Base-by-base conservation (phyloP, 2,888 invertebrate species). In the Erebia epiphron region DNA sequence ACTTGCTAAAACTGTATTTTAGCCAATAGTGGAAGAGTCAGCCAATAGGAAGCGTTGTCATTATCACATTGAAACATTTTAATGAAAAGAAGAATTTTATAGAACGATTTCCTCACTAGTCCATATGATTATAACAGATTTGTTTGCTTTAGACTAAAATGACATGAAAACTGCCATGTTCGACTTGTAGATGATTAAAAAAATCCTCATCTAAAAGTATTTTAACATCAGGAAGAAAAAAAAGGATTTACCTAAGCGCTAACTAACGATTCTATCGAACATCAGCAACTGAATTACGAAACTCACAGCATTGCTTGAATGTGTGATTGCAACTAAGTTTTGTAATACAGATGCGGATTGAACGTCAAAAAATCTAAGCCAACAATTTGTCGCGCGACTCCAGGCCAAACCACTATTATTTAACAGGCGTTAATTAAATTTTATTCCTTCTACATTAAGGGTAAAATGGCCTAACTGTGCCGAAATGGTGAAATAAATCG, bases 211-310 rank as follows among this genome's bases (percentile, higher is more conserved):
- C 62, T 62, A 49, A 62, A 62, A 49, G 62, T 62, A 49, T 13
- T 54, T 52, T 41, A 66, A 56, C 66, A 43, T 57, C 66, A 66
- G 35, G 66, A 65, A 41, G 65, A 66, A 57, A 66, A 66, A 66
- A 65, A 41, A 0, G 35, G 7, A 8, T 66, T 66, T 66, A 66
- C n/a, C 56, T 66, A 66, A 66, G 57, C 57, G 65, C 56, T 66
- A 46, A 66, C 57, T 66, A 54, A 46, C 56, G 9, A 56, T 43
- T 56, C 43, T 66, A 57, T 57, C 21, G 64, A 35, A 64, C 54
- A 46, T 49, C 46, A 11, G 46, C 46, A 62, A 13, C 46, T 14
- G 13, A 14, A 61, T 49, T 62, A 62, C 62, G 49, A 21, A 62
- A 49, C 61, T 21, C 14, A 46, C 1, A 1, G 21, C 14, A 49